Evolutionary conservation across 2,113 vertebrate genomes (phyloP).

Genomic region (Coptodon bakossiorum): DNA sequence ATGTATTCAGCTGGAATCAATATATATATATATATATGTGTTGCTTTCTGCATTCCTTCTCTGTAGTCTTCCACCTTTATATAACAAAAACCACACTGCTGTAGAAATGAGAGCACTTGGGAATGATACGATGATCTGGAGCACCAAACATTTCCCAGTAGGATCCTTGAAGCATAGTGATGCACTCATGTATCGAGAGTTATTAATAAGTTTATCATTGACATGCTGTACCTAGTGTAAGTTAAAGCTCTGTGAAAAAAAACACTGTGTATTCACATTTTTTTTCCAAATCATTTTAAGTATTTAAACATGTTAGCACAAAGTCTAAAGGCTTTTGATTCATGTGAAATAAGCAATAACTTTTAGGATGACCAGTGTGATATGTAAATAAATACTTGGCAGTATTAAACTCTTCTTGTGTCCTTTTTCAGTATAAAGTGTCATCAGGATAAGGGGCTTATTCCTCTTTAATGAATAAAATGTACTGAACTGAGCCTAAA

Average conservation of each 20-base stretch:
- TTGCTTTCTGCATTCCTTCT: constrained; percentile 20
- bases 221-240: neutral
- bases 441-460: neutral
- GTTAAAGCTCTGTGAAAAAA: constrained; percentile 1
- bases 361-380: constrained; percentile 9
- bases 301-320: constrained; percentile 22
- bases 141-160: constrained; percentile 4
- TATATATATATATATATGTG: neutral
- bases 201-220: neutral
- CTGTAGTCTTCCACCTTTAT: neutral
- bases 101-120: constrained; percentile 2
- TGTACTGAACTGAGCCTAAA: neutral
- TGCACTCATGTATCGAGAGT: neutral
- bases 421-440: neutral
- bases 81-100: constrained; percentile 21
- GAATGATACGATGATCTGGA: neutral
- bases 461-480: neutral
- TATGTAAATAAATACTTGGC: constrained; percentile 60
- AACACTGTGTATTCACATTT: neutral
- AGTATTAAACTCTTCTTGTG: neutral
- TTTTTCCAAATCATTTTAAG: neutral
- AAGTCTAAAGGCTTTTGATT: constrained; percentile 25
- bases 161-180: neutral
- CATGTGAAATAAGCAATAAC: constrained; percentile 43
- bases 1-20: neutral